Percentiles rank a stretch among this genome's conserved stretches.
Evolutionary conservation across 1,140 invertebrate species (phyloP).

Genomic region (Coenobita brevimanus): DNA sequence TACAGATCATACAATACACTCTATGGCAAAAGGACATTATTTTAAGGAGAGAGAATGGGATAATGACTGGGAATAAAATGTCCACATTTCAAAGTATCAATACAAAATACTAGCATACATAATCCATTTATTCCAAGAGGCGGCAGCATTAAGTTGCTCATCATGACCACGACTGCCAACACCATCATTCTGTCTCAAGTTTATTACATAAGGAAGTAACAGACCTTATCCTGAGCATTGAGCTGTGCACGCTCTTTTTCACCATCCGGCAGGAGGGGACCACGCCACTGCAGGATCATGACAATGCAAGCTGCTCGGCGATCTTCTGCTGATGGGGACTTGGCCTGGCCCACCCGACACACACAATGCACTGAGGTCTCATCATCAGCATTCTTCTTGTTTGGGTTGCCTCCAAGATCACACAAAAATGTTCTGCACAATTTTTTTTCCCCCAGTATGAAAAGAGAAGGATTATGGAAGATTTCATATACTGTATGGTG

Average conservation of each 20-base stretch:
- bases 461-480: too few species aligned
- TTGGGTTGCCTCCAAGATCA: conserved; percentile 81
- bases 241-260: conserved; percentile 79
- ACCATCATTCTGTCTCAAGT: too few species aligned
- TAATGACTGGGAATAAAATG: too few species aligned
- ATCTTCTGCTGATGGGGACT: conserved; percentile 78
- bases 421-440: conserved; percentile 79
- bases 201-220: conserved; percentile 19
- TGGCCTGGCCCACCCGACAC: conserved; percentile 76
- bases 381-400: conserved; percentile 80
- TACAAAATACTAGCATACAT: too few species aligned
- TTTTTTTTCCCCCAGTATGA: conserved; percentile 28
- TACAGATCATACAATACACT: too few species aligned
- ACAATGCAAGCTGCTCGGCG: conserved; percentile 78
- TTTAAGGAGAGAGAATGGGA: too few species aligned
- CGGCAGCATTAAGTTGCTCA: too few species aligned
- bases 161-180: too few species aligned
- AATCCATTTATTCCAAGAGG: too few species aligned
- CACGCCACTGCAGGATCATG: conserved; percentile 80
- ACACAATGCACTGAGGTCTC: conserved; percentile 81
- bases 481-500: too few species aligned
- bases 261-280: conserved; percentile 76
- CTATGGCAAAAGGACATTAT: too few species aligned
- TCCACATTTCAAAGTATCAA: too few species aligned
- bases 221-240: conserved; percentile 78